Evolutionary conservation across 2,797 vertebrate species (phyloP).

Genomic region (Anabas testudineus): DNA sequence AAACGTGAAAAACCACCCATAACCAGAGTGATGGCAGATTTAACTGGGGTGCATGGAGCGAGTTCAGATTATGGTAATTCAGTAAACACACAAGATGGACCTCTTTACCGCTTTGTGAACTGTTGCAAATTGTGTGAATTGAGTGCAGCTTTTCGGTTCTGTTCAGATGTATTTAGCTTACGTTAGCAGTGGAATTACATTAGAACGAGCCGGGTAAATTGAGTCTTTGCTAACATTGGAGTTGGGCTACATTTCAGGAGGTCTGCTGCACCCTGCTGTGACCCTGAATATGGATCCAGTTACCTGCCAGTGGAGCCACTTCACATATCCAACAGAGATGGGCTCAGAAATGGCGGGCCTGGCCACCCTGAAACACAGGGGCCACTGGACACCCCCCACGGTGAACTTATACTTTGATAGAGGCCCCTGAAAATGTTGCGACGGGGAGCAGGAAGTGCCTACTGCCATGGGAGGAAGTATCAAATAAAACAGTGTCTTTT

Average conservation of each 20-base stretch:
- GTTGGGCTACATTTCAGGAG: conserved; percentile 58
- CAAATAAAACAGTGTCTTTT: conserved; percentile 80
- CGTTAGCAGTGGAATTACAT: conserved; percentile 16
- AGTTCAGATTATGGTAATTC: conserved; percentile 48
- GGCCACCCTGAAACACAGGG: conserved; percentile 81
- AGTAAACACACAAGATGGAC: conserved; percentile 66
- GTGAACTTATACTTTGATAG: conserved; percentile 68
- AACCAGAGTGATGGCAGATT: conserved; percentile 42
- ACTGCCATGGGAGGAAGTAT: conserved; percentile 84
- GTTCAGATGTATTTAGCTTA: conserved; percentile 29
- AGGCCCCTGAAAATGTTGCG: conserved; percentile 81
- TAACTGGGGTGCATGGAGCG: conserved; percentile 36
- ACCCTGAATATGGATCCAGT: conserved; percentile 68
- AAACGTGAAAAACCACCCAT: conserved; percentile 48
- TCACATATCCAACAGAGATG: conserved; percentile 70
- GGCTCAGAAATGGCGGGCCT: conserved; percentile 57
- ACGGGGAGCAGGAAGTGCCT: conserved; percentile 79
- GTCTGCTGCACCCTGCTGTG: conserved; percentile 57
- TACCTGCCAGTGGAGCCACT: conserved; percentile 68
- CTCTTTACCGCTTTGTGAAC: conserved; percentile 51
- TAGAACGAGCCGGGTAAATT: conserved; percentile 38
- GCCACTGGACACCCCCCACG: conserved; percentile 56
- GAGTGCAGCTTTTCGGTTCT: conserved; percentile 30
- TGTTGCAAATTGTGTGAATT: conserved; percentile 36
- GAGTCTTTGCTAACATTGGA: conserved; percentile 58